Evolutionary conservation across 2,113 vertebrate species (phyloP), one percentile per base, ranked within the genome.

Genomic region (Thinocorus orbignyianus): DNA sequence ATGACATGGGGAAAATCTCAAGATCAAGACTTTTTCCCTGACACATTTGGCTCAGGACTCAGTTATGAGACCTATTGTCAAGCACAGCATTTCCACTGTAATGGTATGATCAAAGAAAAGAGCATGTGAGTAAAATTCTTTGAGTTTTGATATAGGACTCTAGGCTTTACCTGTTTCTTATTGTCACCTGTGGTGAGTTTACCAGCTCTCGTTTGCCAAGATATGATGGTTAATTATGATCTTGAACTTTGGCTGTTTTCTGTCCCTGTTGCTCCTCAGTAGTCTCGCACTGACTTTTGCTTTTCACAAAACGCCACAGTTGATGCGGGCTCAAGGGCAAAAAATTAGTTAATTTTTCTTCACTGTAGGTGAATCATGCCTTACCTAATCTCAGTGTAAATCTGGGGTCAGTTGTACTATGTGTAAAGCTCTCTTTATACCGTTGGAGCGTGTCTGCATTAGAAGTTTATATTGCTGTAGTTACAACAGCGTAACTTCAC

Each of bases 391-490:
- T 93, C 70, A 72, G 31, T 66, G 62, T 80, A 93, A 87, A 90
- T 46, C 44, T 89, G n/a, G 44, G 77, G 70, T 92, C 62, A 37
- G 78, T 61, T 49, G 39, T 41, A 60, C 44, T 48, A 12, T 41
- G 61, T 85, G 71, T 72, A 96, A 81, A 93, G 8, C 46, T 92
- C 73, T 84, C 72, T 78, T 61, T 73, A 30, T 68, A 42, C 46
- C 5, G 0, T 17, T 83, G 74, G 58, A 94, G 74, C n/a, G 0
- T 86, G 81, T 88, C 89, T 87, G 81, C 65, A 61, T 71, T 90
- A 93, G 92, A 92, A 81, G 71, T 95, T 93, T 80, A 49, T 88
- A 60, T n/a, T 66, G 81, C 58, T 90, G 66, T 55, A 88, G 85
- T 42, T 96, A 93, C 62, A 70, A 85, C 66, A 94, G 71, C 15